Conservation (phyloP, 2,888 invertebrate genomes). For the Nematopogon swammerdamellus region DNA sequence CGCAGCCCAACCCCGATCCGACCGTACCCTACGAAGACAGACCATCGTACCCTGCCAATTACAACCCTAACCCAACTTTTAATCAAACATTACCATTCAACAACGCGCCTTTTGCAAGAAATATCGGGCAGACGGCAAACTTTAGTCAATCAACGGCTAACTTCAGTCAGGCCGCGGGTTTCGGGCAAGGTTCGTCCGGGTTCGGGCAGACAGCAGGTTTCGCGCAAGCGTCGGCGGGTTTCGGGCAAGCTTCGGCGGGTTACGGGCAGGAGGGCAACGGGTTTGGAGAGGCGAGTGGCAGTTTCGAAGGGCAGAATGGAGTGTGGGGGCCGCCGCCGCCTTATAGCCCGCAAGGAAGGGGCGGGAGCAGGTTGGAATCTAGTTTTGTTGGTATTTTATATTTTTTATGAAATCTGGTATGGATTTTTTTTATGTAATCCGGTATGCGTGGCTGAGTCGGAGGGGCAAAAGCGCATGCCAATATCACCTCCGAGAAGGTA, state of each 20-base stretch:
- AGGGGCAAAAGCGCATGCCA: too few relatives aligned
- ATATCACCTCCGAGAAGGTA: too few relatives aligned
- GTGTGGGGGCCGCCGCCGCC: constrained; percentile 88
- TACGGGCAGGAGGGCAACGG: constrained; percentile 33
- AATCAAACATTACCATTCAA: too few relatives aligned
- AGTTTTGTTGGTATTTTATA: background rate
- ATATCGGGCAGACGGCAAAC: background rate
- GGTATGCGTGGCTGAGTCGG: too few relatives aligned
- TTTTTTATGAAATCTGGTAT: too few relatives aligned
- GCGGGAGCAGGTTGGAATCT: constrained; percentile 32
- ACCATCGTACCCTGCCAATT: constrained; percentile 20
- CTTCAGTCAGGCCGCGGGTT: constrained; percentile 9
- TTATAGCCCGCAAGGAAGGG: constrained; percentile 73
- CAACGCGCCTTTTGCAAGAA: background rate
- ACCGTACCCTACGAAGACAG: constrained; percentile 22
- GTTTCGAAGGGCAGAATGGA: constrained; percentile 55
- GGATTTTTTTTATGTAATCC: too few relatives aligned
- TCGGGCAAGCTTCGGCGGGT: constrained; percentile 17
- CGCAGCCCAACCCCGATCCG: constrained; percentile 17
- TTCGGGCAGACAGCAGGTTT: constrained; percentile 13
- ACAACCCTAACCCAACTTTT: constrained; percentile 8
- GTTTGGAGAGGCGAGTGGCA: constrained; percentile 57
- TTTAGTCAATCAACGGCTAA: background rate
- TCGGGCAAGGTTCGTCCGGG: constrained; percentile 17
- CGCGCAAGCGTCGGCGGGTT: constrained; percentile 7